Evolutionary conservation across 2,888 invertebrate species (phyloP), one percentile per base, ranked within the genome.

Genomic region (Ophion obscuratus): DNA sequence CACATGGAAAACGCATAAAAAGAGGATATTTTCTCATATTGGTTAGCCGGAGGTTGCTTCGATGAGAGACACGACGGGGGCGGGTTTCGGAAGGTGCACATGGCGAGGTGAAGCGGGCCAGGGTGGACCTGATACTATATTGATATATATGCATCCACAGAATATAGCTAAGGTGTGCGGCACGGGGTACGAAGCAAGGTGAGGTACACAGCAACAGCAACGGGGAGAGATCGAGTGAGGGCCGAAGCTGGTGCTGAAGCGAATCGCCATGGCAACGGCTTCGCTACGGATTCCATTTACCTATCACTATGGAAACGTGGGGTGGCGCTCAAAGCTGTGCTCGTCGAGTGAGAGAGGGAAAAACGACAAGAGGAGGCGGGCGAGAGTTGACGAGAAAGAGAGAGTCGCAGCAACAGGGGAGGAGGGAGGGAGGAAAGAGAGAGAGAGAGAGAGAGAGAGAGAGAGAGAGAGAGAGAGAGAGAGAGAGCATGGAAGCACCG

Each of bases 261-360:
- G 90, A 92, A 92, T 93, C 90, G 89, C 93, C 92, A 93, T 93
- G 92, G 93, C 93, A 92, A 93, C 93, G 91, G 93, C 93, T 93
- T 93, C 92, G 91, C 91, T 91, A 92, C 93, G 93, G 93, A 93
- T 93, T 93, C 93, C 93, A 93, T 93, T 93, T 93, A 93, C 93
- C 93, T 93, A 93, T 93, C 92, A 92, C 93, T 93, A 93, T 93
- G 93, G 93, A 93, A 93, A 93, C 93, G 92, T 91, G 91, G 92
- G 92, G 91, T 92, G 92, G 92, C 91, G 92, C 90, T 92, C 92
- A 92, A 91, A 92, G 92, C 92, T 89, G 89, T 85, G 89, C 80
- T 75, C 87, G 87, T 77, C 64, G 87, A 85, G 77, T 83, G 82
- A 79, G 88, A 85, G 88, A 81, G 78, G 79, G 80, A 68, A 78